Conservation (phyloP, 2,888 invertebrate genomes). For the Phragmatobia fuliginosa region DNA sequence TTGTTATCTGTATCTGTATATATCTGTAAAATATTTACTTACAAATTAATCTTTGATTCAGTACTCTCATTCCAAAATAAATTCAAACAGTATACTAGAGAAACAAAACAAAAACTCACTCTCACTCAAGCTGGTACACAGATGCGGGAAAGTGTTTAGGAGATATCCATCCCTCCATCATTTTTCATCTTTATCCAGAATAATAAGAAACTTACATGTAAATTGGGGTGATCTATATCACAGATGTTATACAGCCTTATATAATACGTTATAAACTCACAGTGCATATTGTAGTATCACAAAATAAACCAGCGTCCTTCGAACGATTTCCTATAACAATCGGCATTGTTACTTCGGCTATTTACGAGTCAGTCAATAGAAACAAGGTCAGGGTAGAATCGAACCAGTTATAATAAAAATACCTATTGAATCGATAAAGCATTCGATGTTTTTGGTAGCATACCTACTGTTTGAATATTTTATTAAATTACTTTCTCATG, state of each 20-base stretch:
- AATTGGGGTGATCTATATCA: conserved; percentile 1
- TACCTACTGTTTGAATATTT: conserved; percentile 7
- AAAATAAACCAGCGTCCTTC: conserved; percentile 41
- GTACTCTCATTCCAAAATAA: no score
- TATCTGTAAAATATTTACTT: no score
- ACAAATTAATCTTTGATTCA: no score
- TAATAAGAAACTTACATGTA: no score
- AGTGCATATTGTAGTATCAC: conserved; percentile 29
- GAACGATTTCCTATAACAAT: conserved; percentile 46
- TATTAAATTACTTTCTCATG: conserved; percentile 2
- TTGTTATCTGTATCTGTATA: no score
- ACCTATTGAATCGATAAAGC: conserved; percentile 21
- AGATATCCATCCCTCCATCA: no score
- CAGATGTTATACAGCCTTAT: background rate
- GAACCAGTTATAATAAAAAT: conserved; percentile 51
- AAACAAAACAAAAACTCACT: no score
- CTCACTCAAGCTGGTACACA: no score
- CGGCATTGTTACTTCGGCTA: conserved; percentile 47
- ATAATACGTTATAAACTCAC: conserved; percentile 34
- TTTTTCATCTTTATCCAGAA: no score
- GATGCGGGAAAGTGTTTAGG: no score
- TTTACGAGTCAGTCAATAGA: conserved; percentile 57
- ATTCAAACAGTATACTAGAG: no score
- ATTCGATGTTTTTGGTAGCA: conserved; percentile 1
- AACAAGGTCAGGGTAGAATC: conserved; percentile 50